Percentiles rank a stretch among this genome's conserved stretches.
These are phyloP conservation scores for Lutjanus argentimaculatus DNA, from an alignment of 2,797 vertebrate species.

Conservation along the genomic window DNA sequence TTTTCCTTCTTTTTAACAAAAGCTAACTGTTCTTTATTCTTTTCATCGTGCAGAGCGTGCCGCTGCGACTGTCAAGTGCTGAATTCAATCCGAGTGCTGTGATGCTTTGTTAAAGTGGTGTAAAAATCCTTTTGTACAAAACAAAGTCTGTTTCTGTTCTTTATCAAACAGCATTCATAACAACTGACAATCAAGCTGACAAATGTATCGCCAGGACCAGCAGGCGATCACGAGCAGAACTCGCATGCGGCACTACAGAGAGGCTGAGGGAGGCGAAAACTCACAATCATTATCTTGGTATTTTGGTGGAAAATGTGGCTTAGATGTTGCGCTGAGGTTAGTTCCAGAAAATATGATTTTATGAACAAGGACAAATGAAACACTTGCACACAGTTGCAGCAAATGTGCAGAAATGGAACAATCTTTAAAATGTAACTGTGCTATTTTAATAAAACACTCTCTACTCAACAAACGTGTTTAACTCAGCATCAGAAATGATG, in stretches of 20 bases:
- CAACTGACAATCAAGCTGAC: neutral
- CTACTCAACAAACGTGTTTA: neutral
- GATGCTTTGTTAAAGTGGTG: neutral
- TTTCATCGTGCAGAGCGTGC: neutral
- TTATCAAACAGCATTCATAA: neutral
- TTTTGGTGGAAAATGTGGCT: neutral
- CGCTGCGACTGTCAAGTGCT: neutral
- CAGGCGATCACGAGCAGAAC: neutral
- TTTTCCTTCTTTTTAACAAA: neutral
- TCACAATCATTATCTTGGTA: neutral
- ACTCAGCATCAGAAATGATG: neutral
- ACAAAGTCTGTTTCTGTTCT: neutral
- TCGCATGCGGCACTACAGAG: too few relatives aligned
- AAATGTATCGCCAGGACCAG: neutral
- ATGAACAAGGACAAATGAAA: neutral
- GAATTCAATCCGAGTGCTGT: neutral
- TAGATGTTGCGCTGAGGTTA: neutral
- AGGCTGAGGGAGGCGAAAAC: neutral
- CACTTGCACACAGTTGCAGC: neutral
- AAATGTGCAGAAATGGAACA: neutral
- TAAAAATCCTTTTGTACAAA: neutral
- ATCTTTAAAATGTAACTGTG: neutral
- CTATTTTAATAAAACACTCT: neutral
- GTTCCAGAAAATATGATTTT: too few relatives aligned
- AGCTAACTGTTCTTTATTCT: neutral